phyloP scores from a whole-genome alignment of 2,797 vertebrate species.

The Spinus pinus region DNA sequence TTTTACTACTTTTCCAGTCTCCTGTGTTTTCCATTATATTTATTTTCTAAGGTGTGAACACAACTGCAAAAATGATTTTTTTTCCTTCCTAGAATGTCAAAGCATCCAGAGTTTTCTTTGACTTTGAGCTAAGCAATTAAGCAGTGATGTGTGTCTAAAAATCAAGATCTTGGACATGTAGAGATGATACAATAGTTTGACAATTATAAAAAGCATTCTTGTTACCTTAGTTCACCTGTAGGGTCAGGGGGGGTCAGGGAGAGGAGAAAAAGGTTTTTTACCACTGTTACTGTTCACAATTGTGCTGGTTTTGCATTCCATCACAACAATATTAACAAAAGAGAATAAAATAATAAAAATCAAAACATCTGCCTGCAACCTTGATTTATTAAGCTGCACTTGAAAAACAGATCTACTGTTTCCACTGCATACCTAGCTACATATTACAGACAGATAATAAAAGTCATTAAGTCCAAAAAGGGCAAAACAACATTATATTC shows the following conservation, averaged over 20 bases:
- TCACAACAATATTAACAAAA: neutral
- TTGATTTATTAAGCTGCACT: neutral
- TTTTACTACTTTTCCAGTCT: neutral
- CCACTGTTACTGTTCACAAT: rapidly evolving
- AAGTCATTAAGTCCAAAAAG: neutral
- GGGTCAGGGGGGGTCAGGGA: neutral
- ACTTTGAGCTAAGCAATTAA: neutral
- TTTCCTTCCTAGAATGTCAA: neutral
- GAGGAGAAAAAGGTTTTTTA: neutral
- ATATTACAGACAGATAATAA: neutral
- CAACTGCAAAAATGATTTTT: neutral
- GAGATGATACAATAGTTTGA: neutral
- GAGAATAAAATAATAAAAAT: neutral
- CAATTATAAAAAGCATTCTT: neutral
- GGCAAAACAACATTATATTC: neutral
- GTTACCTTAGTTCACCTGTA: neutral
- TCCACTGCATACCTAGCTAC: neutral
- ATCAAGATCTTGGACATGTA: neutral
- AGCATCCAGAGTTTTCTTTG: neutral
- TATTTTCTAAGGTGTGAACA: neutral
- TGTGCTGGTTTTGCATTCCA: neutral
- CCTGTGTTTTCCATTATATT: neutral
- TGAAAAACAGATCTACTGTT: neutral
- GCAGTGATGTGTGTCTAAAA: neutral
- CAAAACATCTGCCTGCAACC: neutral